Percentiles rank a stretch among this genome's conserved stretches.
Evolutionary conservation across 1,140 invertebrate species (phyloP).

Genomic region (Belonocnema kinseyi): DNA sequence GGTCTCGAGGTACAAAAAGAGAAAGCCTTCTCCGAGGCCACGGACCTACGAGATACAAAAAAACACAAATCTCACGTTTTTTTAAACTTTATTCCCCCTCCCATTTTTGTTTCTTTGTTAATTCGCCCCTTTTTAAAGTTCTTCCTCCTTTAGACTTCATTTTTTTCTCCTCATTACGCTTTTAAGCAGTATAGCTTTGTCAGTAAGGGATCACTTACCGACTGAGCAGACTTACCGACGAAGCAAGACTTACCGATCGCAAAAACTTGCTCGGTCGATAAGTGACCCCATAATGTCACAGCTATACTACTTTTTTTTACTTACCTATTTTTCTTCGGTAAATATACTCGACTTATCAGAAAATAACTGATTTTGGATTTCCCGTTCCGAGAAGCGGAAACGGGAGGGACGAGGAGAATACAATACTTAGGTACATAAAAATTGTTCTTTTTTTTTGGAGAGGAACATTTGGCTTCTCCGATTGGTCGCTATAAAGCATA

Average conservation of each 20-base stretch:
- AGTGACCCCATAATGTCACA: no score
- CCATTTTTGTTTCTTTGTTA: conserved; percentile 1
- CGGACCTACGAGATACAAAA: conserved; percentile 58
- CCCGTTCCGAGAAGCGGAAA: conserved; percentile 13
- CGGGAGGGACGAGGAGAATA: conserved; percentile 6
- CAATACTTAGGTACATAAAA: background rate
- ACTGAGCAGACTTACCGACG: no score
- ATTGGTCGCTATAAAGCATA: conserved; percentile 51
- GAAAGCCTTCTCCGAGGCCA: conserved; percentile 47
- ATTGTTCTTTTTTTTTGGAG: conserved; percentile 32
- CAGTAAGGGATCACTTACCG: no score
- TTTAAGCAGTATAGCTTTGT: background rate
- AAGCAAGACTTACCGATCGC: no score
- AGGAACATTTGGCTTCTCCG: conserved; percentile 44
- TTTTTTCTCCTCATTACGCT: conserved; percentile 44
- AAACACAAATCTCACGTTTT: conserved; percentile 54
- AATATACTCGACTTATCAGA: background rate
- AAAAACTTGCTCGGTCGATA: no score
- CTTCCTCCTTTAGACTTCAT: conserved; percentile 15
- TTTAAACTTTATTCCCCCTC: conserved; percentile 13
- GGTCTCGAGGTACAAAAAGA: conserved; percentile 57
- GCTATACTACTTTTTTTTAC: no score
- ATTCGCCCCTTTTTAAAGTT: background rate
- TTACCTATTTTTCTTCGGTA: conserved; percentile 13
- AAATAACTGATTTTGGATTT: background rate